Evolutionary conservation across 1,140 invertebrate genomes (phyloP), one percentile per base, ranked within the genome.

Genomic region (Drosophila fuyamai): DNA sequence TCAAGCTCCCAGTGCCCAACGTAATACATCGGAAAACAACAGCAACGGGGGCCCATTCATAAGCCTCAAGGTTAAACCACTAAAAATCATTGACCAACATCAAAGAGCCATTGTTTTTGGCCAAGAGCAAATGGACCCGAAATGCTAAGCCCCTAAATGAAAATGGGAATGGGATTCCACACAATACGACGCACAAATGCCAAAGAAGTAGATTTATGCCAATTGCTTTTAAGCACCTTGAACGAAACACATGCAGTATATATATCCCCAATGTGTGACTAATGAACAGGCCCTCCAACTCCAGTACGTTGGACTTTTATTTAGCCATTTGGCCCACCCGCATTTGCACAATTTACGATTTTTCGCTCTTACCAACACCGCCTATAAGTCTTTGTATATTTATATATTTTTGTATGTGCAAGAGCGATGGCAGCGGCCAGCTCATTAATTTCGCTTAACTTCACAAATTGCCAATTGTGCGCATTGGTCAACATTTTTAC

Each of bases 401-500:
- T 53, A 32, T 71, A 43, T 70, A 54, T 71, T 60, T 59, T 36
- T 70, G 41, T 35, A 48, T 47, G 66, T 47, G 66, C 60, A 66
- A 58, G 43, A 59, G 74, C 73, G 58, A 59, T 48, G 63, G 63
- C 53, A 51, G 51, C 65, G 36, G 75, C 63, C 67, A 58, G 77
- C 84, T 88, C 83, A 88, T 88, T 88, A 88, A 88, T 88, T 88
- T 89, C 84, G 83, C 83, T 88, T 89, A 88, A 89, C 83, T 88
- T 88, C 83, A 88, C 83, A 88, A 88, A 88, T 88, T 88, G 83
- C 83, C 83, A 88, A 88, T 88, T 88, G 83, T 88, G 83, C 84
- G 76, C 83, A 88, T 88, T 88, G 83, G 83, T 89, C 83, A 89
- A 88, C 79, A 89, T 61, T 86, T 88, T 86, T 71, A 77, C 75